phyloP scores from a whole-genome alignment of 1,140 invertebrate genomes.

The Hycleus phaleratus region DNA sequence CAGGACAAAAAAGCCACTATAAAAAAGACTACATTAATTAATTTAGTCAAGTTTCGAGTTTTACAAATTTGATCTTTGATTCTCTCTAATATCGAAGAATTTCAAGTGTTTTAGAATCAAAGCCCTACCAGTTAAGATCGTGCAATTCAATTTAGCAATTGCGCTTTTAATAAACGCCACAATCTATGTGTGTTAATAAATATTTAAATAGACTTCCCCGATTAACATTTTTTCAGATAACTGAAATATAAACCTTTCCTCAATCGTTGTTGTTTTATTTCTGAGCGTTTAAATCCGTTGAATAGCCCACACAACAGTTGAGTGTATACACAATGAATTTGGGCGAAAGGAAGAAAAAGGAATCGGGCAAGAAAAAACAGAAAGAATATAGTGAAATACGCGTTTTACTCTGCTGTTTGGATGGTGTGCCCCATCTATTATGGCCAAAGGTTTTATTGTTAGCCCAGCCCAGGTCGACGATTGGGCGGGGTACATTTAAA shows the following conservation, averaged over 20 bases:
- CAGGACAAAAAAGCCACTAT: no score
- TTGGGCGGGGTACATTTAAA: slow-evolving; percentile 22
- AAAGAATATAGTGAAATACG: slow-evolving; percentile 12
- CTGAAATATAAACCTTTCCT: no score
- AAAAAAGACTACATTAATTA: no score
- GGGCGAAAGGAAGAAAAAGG: no score
- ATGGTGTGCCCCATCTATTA: slow-evolving; percentile 22
- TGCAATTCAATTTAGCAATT: not conserved
- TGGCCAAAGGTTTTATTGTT: slow-evolving; percentile 25
- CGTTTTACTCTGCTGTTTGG: slow-evolving; percentile 18
- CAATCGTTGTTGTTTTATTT: slow-evolving; percentile 4
- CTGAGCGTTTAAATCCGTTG: slow-evolving; percentile 10
- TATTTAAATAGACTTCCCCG: no score
- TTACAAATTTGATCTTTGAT: no score
- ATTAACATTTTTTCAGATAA: no score
- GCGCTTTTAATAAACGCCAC: not conserved
- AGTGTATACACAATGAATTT: slow-evolving; percentile 13
- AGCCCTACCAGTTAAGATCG: no score
- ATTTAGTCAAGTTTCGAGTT: no score
- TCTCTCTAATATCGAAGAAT: no score
- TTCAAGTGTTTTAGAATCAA: no score
- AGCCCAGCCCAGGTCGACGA: slow-evolving; percentile 20
- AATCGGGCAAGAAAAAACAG: not conserved
- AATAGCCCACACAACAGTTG: slow-evolving; percentile 2
- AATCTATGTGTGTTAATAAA: not conserved